phyloP scores from a whole-genome alignment of 2,797 vertebrate species.

The Chiroxiphia lanceolata region DNA sequence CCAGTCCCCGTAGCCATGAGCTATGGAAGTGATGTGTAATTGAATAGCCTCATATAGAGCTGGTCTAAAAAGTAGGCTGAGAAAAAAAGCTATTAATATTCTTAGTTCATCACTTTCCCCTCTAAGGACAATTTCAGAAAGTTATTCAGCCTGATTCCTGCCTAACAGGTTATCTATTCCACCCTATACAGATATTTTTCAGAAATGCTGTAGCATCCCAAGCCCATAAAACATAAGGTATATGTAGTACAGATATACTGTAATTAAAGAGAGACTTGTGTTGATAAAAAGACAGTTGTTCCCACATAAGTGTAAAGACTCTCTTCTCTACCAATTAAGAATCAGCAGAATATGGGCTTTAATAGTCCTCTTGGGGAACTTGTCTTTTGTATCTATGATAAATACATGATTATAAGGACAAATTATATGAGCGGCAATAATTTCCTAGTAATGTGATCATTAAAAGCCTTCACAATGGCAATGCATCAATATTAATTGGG shows the following conservation, averaged over 20 bases:
- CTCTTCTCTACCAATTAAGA: constrained; percentile 73
- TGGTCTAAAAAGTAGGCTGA: background rate
- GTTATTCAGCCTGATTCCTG: background rate
- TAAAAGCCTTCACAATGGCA: constrained; percentile 83
- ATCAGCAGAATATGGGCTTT: constrained; percentile 71
- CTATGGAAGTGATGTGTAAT: background rate
- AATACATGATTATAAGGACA: constrained; percentile 91
- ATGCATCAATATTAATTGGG: constrained; percentile 93
- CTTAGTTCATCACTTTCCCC: background rate
- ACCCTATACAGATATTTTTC: background rate
- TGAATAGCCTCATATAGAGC: background rate
- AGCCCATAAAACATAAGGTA: background rate
- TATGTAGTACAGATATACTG: background rate
- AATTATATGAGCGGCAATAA: constrained; percentile 89
- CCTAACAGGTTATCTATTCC: constrained; percentile 9
- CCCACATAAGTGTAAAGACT: constrained; percentile 39
- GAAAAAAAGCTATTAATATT: background rate
- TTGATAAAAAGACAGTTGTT: constrained; percentile 60
- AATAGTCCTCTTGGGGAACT: constrained; percentile 77
- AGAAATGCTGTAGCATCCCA: background rate
- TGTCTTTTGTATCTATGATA: constrained; percentile 81
- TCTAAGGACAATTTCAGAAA: background rate
- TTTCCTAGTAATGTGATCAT: constrained; percentile 86
- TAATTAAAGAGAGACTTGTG: constrained; percentile 60
- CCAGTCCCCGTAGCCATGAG: background rate